Percentiles rank a stretch among this genome's conserved stretches.
Evolutionary conservation across 2,888 invertebrate species (phyloP).

Genomic region (Chromoteleia sp.): DNA sequence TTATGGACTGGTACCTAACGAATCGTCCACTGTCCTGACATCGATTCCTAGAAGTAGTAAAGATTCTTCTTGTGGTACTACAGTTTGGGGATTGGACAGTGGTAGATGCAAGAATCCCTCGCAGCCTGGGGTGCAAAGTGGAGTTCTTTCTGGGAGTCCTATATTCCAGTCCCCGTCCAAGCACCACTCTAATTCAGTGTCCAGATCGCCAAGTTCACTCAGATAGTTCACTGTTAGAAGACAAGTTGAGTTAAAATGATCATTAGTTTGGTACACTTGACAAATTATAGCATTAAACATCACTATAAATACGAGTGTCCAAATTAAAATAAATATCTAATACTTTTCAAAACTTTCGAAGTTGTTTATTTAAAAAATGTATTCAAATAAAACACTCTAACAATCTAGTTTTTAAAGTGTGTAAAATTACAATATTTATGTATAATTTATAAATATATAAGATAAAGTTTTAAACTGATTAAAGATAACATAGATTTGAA

Average conservation of each 20-base stretch:
- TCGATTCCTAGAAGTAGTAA: slow-evolving; percentile 84
- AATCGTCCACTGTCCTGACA: slow-evolving; percentile 80
- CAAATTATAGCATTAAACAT: no score
- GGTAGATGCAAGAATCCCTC: slow-evolving; percentile 85
- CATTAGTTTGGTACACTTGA: neutral
- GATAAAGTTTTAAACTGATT: no score
- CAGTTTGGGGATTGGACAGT: slow-evolving; percentile 76
- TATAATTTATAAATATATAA: no score
- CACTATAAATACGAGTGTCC: no score
- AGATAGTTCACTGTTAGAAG: slow-evolving; percentile 72
- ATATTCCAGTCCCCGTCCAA: slow-evolving; percentile 82
- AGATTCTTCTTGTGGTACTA: slow-evolving; percentile 82
- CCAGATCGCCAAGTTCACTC: slow-evolving; percentile 80
- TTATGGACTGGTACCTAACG: slow-evolving; percentile 46
- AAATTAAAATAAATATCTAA: no score
- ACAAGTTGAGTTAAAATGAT: neutral
- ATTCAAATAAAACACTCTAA: no score
- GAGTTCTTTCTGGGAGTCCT: slow-evolving; percentile 86
- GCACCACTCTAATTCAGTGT: slow-evolving; percentile 82
- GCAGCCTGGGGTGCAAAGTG: slow-evolving; percentile 86
- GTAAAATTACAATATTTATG: no score
- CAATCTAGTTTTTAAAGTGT: no score
- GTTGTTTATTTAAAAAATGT: no score
- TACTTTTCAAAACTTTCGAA: no score
- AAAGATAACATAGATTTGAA: no score